Conservation (phyloP, 2,797 vertebrate species). For the Melanotaenia nigrans region DNA sequence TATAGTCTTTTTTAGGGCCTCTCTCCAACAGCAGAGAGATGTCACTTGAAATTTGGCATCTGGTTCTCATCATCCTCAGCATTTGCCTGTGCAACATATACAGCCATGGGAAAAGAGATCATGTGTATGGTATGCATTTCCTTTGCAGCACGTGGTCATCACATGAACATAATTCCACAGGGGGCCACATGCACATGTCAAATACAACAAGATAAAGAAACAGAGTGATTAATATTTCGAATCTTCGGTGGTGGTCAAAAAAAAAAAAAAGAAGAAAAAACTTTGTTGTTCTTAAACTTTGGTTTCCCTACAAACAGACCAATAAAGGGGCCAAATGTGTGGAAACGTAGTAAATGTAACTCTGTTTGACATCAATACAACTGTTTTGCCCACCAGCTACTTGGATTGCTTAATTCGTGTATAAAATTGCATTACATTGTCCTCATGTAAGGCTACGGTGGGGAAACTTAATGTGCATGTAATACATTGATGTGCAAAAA, state of each 20-base stretch:
- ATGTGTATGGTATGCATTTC: constrained; percentile 74
- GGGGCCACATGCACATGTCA: neutral
- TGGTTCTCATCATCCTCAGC: constrained; percentile 73
- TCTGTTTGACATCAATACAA: neutral
- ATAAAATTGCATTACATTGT: constrained; percentile 18
- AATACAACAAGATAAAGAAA: neutral
- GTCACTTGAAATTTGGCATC: constrained; percentile 70
- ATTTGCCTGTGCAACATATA: constrained; percentile 67
- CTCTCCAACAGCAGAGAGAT: constrained; percentile 53
- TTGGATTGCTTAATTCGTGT: neutral
- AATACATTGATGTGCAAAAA: constrained; percentile 19
- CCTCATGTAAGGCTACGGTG: constrained; percentile 5
- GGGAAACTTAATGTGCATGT: constrained; percentile 17
- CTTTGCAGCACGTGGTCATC: constrained; percentile 64
- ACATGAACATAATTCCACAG: constrained; percentile 46
- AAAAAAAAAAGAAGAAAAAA: neutral
- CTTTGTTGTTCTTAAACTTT: neutral
- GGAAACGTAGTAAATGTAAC: neutral
- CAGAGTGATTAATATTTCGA: neutral
- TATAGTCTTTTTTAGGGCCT: constrained; percentile 24
- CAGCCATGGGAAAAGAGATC: constrained; percentile 71
- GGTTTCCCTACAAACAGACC: neutral
- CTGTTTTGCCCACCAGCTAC: neutral
- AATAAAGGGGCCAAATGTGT: neutral
- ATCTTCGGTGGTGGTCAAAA: neutral